A percentile compares a stretch with the other conserved stretches of the same genome.
phyloP scores from a whole-genome alignment of 2,113 vertebrate genomes.

The Brachyhypopomus occidentalis region DNA sequence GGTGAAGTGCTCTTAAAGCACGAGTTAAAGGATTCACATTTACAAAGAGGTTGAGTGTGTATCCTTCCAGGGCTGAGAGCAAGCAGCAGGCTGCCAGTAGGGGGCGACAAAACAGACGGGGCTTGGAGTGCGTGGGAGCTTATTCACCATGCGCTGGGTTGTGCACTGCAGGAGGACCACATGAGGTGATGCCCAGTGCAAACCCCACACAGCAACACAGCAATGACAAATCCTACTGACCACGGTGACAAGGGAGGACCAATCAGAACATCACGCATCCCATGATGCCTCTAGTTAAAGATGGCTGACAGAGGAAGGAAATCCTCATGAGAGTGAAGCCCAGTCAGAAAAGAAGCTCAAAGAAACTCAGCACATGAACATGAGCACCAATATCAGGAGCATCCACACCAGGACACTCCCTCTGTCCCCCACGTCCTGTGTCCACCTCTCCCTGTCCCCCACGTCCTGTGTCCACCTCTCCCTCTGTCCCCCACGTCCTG shows the following conservation, averaged over 20 bases:
- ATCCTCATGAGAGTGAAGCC: neutral
- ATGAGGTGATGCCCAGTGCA: conserved; percentile 16
- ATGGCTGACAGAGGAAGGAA: neutral
- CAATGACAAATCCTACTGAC: neutral
- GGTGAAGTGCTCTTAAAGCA: too few species aligned
- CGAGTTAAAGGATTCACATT: too few species aligned
- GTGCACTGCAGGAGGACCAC: conserved; percentile 18
- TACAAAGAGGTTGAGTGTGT: too few species aligned
- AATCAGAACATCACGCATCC: neutral
- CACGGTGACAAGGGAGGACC: neutral
- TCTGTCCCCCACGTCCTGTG: too few species aligned
- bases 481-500: too few species aligned
- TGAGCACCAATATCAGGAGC: too few species aligned
- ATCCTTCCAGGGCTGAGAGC: neutral
- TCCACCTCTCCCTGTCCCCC: too few species aligned
- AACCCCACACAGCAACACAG: neutral
- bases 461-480: too few species aligned
- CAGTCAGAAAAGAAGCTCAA: neutral
- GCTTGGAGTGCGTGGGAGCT: neutral
- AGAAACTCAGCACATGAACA: neutral
- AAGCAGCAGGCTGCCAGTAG: neutral
- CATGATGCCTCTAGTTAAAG: neutral
- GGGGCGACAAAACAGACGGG: conserved; percentile 16
- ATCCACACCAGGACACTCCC: too few species aligned
- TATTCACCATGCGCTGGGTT: conserved; percentile 13